A percentile compares a stretch with the other conserved stretches of the same genome.
phyloP scores from a whole-genome alignment of 2,113 vertebrate species.

The Tragelaphus buxtoni region DNA sequence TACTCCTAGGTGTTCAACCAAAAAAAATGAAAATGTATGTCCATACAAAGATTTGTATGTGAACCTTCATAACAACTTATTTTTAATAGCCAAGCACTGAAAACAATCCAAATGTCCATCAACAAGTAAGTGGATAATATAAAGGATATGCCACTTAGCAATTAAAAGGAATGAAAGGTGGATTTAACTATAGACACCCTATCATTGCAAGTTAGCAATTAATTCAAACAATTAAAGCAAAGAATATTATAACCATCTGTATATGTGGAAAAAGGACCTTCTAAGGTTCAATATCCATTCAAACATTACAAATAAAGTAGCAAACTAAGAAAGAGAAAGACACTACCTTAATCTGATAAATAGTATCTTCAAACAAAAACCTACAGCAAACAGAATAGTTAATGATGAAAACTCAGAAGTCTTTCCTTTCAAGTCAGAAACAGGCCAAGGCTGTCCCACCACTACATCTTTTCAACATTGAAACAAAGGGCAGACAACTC shows the following conservation, averaged over 20 bases:
- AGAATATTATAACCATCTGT: not conserved
- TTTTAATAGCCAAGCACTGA: not conserved
- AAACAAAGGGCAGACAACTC: not conserved
- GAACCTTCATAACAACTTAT: not conserved
- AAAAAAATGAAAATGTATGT: not conserved
- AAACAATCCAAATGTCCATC: not conserved
- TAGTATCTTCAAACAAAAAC: slow-evolving; percentile 36
- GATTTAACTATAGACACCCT: not conserved
- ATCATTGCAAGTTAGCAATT: not conserved
- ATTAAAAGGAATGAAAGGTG: not conserved
- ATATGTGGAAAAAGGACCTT: not conserved
- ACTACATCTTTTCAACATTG: not conserved
- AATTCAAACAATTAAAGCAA: not conserved
- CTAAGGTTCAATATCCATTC: not conserved
- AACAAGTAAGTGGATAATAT: not conserved
- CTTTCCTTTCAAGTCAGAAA: slow-evolving; percentile 42
- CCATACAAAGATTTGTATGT: not conserved
- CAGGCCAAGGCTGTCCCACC: not conserved
- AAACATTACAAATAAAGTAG: not conserved
- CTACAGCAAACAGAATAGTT: slow-evolving; percentile 32
- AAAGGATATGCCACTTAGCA: not conserved
- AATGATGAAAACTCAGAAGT: slow-evolving; percentile 19
- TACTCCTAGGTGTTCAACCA: not conserved
- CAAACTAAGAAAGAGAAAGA: not conserved
- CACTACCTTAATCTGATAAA: slow-evolving; percentile 19